Base-by-base conservation (phyloP, 2,888 invertebrate genomes). In the Bimastos eiseni region DNA sequence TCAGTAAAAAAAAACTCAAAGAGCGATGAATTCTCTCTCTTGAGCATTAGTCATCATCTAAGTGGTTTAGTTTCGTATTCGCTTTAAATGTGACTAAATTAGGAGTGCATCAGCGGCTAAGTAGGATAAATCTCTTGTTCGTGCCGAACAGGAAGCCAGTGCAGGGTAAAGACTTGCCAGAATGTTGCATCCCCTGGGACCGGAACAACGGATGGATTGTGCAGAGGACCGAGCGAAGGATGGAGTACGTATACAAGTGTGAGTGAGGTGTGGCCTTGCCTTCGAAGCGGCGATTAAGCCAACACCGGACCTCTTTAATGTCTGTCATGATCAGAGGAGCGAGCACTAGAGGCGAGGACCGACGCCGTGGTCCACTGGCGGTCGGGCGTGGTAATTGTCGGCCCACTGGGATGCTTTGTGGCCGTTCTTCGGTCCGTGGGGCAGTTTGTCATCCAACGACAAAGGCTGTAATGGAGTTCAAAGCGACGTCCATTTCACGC, bases 381-480 rank as follows among this genome's bases (percentile, higher is more conserved):
- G 86, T 33, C 34, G 86, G 86, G 86, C 86, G 86, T 86, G 86
- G 86, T 70, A 70, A 70, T 70, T 70, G 70, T 70, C 70, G 70
- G 70, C 70, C 70, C 70, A 70, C 70, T 70, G 70, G 70, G 70
- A 70, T 70, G 70, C 70, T 70, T 70, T 70, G 70, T 70, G 70
- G 30, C 86, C 19, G 36, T 19, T 19, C 86, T 34, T 86, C 3
- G 34, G 86, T 86, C 86, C 86, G 8, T 36, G 36, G 36, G 86
- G 86, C 36, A 36, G 86, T 86, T 86, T 86, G 86, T 86, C 37
- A 86, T 86, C 21, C 86, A 37, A 34, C 37, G 86, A 86, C 86
- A 86, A 86, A 86, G 86, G 86, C 86, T 21, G 33, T 37, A 37
- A 86, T 86, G 24, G 37, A 86, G 86, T 86, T 86, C 86, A 86